A percentile compares a stretch with the other conserved stretches of the same genome.
Conservation (phyloP, 1,140 invertebrate genomes). For the Eurosta solidaginis region DNA sequence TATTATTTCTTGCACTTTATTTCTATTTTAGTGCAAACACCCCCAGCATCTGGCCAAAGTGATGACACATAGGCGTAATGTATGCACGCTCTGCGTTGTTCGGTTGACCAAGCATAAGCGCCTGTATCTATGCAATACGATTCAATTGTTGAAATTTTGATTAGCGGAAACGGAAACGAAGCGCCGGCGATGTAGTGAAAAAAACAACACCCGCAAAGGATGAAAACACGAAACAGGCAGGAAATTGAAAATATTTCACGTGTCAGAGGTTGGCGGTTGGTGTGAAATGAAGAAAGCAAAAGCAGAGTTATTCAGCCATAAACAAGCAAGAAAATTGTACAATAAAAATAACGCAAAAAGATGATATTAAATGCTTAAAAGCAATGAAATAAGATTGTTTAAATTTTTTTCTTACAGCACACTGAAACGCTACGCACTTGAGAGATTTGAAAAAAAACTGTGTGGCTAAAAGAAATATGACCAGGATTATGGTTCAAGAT, state of each 20-base stretch:
- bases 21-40: background rate
- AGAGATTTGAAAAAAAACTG: background rate
- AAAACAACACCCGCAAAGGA: background rate
- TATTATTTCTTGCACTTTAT: background rate
- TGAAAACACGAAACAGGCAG: background rate
- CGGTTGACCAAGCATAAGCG: background rate
- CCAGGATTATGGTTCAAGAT: background rate
- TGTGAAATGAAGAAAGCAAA: background rate
- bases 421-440: background rate
- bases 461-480: slow-evolving; percentile 27
- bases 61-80: background rate
- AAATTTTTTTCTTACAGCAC: background rate
- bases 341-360: background rate
- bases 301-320: background rate
- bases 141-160: slow-evolving; percentile 21
- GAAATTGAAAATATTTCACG: slow-evolving; percentile 23
- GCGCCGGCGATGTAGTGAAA: background rate
- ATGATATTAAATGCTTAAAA: background rate
- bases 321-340: background rate
- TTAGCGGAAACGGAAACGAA: slow-evolving; percentile 2
- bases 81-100: background rate
- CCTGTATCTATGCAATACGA: background rate
- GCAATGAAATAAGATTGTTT: background rate
- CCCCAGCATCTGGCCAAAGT: background rate
- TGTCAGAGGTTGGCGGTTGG: background rate